Base-by-base conservation (phyloP, 64 coral and sea anemone genomes). In the Stylophora pistillata region DNA sequence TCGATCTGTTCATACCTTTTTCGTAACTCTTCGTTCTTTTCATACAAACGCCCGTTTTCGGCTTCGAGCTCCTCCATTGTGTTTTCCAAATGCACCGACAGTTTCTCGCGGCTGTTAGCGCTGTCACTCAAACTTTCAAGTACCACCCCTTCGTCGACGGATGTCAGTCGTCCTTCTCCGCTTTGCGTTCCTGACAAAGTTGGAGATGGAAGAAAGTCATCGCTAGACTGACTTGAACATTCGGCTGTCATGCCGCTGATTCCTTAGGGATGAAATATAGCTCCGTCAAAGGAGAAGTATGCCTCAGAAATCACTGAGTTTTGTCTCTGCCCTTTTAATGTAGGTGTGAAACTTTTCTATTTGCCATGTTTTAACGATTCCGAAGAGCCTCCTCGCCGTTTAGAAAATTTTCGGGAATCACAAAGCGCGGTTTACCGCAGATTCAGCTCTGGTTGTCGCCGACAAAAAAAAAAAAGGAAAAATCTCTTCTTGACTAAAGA, bases 141-240 rank as follows among this genome's bases (percentile, higher is more conserved):
- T 68, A 93, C 95, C 26, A 96, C 95, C 10, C 95, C 95, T 54
- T 96, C 95, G 20, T 96, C 95, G 23, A 96, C 92, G 15, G 95
- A 96, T n/a, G 93, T 92, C 10, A 96, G 76, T 30, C 94, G 71
- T 12, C 86, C 94, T 26, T 95, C 93, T 17, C 75, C 83, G 33
- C 76, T 73, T 28, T 70, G 66, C 37, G 73, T 63, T 55, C 90
- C 74, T 69, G 80, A 53, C 30, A 70, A 34, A 61, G 80, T 60
- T 84, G 80, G 62, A 53, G 80, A 84, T 37, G 80, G 80, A n/a
- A 68, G 32, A 84, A 84, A 84, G 58, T 84, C 80, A 70, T 84
- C 80, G 62, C 80, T 84, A 65, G 80, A 84, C 80, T 69, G 80
- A 70, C 80, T 84, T 53, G 80, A 84, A 53, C 80, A 84, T 69